Evolutionary conservation across 2,113 vertebrate genomes (phyloP).

Genomic region (Notechis scutatus): DNA sequence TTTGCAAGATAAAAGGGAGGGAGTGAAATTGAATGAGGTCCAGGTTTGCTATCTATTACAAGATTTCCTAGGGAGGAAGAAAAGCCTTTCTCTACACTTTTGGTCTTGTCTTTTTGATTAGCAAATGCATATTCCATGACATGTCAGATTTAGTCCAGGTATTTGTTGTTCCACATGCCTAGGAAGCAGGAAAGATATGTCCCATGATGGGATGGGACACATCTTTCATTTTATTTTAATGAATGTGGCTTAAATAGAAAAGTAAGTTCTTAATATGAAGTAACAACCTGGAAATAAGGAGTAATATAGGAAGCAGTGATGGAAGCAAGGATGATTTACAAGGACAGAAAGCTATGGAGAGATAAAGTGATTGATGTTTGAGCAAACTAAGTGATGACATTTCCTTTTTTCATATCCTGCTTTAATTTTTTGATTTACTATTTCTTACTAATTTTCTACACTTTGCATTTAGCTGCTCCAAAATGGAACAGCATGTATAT

Average conservation of each 20-base stretch:
- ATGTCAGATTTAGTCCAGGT: background rate
- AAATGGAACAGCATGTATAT: background rate
- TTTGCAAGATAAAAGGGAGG: background rate
- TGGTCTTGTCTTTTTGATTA: background rate
- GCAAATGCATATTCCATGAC: background rate
- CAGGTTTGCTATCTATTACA: background rate
- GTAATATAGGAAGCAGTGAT: background rate
- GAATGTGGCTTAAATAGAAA: background rate
- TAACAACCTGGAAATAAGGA: background rate
- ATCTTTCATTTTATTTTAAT: background rate
- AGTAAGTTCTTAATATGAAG: background rate
- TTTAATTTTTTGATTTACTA: background rate
- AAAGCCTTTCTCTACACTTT: background rate
- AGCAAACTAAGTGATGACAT: background rate
- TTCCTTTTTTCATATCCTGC: background rate
- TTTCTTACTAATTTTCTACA: background rate
- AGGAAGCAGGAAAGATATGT: background rate
- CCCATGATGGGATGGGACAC: background rate
- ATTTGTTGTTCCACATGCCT: background rate
- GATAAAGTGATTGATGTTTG: background rate
- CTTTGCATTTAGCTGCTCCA: background rate
- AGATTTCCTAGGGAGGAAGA: background rate
- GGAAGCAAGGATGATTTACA: background rate
- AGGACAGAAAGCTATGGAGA: background rate
- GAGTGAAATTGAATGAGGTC: background rate